Conservation (phyloP, 2,113 vertebrate species). For the Toxotes chatareus region DNA sequence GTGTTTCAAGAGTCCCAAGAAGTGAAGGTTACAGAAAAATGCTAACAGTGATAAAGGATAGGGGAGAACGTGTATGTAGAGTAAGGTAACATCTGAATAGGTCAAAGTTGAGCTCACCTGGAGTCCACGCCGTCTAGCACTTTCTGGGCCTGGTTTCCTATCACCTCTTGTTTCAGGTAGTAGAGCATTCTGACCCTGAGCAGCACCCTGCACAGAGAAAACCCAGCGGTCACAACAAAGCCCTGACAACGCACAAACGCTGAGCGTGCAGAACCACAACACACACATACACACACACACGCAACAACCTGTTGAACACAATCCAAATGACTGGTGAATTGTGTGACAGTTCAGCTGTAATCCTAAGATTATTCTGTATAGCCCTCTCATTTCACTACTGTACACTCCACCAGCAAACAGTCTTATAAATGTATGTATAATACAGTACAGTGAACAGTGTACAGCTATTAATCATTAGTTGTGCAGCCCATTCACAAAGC, state of each 20-base stretch:
- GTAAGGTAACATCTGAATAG: conserved; percentile 1
- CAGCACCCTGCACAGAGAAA: conserved; percentile 89
- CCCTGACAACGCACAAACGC: conserved; percentile 63
- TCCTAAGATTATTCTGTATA: not conserved
- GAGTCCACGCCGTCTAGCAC: conserved; percentile 93
- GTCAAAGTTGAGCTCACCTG: conserved; percentile 85
- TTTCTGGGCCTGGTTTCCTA: conserved; percentile 92
- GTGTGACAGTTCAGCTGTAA: conserved; percentile 17
- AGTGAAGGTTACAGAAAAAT: not conserved
- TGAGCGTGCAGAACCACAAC: conserved; percentile 68
- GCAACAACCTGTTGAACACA: conserved; percentile 37
- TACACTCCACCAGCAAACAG: not conserved
- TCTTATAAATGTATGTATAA: not conserved
- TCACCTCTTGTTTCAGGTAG: conserved; percentile 99
- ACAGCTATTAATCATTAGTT: conserved; percentile 5
- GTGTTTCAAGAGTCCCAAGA: not conserved
- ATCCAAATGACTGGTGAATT: conserved; percentile 40
- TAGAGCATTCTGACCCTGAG: conserved; percentile 99
- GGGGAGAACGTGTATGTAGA: not conserved
- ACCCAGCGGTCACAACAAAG: conserved; percentile 76
- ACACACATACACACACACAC: conserved; percentile 22
- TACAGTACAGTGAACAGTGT: not conserved
- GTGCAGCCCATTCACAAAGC: conserved; percentile 13
- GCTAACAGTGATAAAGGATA: not conserved
- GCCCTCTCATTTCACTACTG: not conserved